Conservation (phyloP, 64 coral and sea anemone species). For the Actinia equina region DNA sequence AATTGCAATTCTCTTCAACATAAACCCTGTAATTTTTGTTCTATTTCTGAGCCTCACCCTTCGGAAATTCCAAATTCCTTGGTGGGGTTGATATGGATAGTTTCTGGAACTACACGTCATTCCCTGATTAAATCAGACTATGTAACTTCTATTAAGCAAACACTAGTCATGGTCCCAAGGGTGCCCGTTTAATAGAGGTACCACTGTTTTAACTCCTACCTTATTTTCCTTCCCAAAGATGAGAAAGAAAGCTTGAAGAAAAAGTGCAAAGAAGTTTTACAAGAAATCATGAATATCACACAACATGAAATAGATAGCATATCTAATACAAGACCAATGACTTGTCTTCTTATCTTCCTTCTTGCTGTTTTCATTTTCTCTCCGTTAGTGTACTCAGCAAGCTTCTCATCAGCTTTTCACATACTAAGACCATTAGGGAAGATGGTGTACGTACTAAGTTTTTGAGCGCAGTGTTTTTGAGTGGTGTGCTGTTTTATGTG, state of each 20-base stretch:
- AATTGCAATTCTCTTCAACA: too few species aligned
- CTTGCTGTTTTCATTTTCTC: not conserved
- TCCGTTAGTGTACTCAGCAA: not conserved
- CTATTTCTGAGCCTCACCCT: too few species aligned
- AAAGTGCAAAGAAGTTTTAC: not conserved
- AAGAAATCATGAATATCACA: not conserved
- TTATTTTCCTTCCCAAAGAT: not conserved
- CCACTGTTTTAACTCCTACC: not conserved
- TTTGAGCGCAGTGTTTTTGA: not conserved
- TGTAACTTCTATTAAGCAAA: too few species aligned
- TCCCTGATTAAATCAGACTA: too few species aligned
- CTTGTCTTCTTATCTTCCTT: not conserved
- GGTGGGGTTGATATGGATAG: too few species aligned
- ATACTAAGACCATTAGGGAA: not conserved
- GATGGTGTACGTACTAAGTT: not conserved
- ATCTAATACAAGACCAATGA: not conserved
- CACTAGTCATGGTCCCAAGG: too few species aligned
- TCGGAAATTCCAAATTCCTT: too few species aligned
- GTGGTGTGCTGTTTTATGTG: not conserved
- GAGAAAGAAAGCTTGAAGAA: not conserved
- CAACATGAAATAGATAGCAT: not conserved
- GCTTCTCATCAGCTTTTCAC: not conserved
- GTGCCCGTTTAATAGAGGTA: too few species aligned
- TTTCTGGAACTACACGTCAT: too few species aligned
- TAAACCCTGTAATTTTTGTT: too few species aligned